Percentiles rank a stretch among this genome's conserved stretches.
Evolutionary conservation across 2,797 vertebrate species (phyloP).

Genomic region (Xenopus petersii): DNA sequence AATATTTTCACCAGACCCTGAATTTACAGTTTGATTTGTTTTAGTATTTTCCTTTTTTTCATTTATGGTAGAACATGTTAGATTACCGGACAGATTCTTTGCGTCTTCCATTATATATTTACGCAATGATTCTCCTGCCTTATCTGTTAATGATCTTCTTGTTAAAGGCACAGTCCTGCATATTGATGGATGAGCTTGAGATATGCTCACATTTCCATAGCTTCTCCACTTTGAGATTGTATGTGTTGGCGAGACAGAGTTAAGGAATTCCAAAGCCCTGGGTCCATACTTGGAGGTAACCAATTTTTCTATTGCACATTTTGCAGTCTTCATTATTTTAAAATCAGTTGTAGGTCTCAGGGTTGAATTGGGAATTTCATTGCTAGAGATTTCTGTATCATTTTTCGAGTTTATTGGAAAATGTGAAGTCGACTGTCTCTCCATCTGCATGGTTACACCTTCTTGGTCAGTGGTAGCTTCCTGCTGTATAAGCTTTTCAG

Average conservation of each 20-base stretch:
- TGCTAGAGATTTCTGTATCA: background rate
- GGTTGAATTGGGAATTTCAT: background rate
- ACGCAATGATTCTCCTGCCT: background rate
- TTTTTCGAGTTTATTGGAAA: background rate
- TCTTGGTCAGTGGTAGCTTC: background rate
- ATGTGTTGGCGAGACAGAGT: background rate
- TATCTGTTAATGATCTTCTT: background rate
- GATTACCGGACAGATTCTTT: background rate
- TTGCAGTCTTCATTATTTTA: background rate
- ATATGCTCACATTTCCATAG: background rate
- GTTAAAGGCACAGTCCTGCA: constrained; percentile 19
- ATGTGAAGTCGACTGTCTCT: background rate
- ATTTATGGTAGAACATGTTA: background rate
- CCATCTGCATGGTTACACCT: background rate
- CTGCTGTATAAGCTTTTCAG: background rate
- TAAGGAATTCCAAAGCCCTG: background rate
- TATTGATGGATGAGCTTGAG: background rate
- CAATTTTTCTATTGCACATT: background rate
- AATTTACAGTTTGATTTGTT: background rate
- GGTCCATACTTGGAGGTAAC: background rate
- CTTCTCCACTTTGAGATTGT: background rate
- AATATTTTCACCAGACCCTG: background rate
- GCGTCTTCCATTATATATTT: background rate
- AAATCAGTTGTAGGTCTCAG: background rate
- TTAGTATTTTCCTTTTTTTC: background rate